Conservation (phyloP, 1,140 invertebrate species). For the Lordiphosa stackelbergi region DNA sequence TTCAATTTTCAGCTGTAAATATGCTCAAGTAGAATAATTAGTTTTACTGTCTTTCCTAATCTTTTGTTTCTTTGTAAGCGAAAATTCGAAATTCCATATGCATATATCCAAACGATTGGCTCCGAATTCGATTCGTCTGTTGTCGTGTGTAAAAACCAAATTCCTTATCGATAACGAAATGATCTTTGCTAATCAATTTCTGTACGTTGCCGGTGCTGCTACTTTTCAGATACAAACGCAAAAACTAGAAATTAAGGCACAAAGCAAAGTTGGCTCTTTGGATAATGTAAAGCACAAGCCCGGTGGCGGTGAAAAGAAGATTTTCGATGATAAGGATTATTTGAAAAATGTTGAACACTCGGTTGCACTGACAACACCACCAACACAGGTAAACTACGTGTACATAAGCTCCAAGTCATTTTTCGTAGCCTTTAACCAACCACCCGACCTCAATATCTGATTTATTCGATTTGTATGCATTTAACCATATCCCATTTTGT, state of each 20-base stretch:
- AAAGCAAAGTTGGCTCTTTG: conserved; percentile 93
- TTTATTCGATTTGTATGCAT: conserved; percentile 31
- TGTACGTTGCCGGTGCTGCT: conserved; percentile 71
- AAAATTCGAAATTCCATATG: conserved; percentile 47
- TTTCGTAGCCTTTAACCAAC: background rate
- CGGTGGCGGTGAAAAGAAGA: conserved; percentile 94
- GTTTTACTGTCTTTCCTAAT: conserved; percentile 8
- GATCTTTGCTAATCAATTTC: conserved; percentile 60
- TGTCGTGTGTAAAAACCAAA: conserved; percentile 29
- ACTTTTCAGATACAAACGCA: conserved; percentile 88
- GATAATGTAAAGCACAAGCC: conserved; percentile 96
- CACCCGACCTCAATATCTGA: conserved; percentile 35
- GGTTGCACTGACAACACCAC: conserved; percentile 76
- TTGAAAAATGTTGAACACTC: conserved; percentile 81
- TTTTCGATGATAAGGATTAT: conserved; percentile 96
- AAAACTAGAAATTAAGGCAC: conserved; percentile 90
- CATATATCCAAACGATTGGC: conserved; percentile 47
- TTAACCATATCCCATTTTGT: conserved; percentile 64
- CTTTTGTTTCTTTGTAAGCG: conserved; percentile 34
- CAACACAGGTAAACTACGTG: conserved; percentile 76
- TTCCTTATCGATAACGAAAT: conserved; percentile 20
- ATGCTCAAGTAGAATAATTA: conserved; percentile 11
- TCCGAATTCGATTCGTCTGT: conserved; percentile 10
- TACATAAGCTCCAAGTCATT: conserved; percentile 7
- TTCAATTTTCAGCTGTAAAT: background rate